Percentiles rank a stretch among this genome's conserved stretches.
phyloP scores from a whole-genome alignment of 2,797 vertebrate species.

The Chrysocyon brachyurus region DNA sequence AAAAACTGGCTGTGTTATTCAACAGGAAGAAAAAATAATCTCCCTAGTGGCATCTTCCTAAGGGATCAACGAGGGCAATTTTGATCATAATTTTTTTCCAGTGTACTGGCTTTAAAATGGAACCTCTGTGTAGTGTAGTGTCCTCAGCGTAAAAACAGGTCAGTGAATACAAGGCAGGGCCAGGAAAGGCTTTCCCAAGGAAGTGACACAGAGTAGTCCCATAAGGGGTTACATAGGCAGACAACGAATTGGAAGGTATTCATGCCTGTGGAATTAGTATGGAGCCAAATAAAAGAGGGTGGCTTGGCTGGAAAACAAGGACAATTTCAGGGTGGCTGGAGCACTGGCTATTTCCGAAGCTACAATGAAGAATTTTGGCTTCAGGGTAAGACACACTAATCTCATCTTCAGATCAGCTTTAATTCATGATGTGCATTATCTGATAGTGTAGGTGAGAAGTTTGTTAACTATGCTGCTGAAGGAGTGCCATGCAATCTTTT shows the following conservation, averaged over 20 bases:
- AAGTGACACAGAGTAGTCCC: neutral
- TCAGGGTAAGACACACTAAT: neutral
- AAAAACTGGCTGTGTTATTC: neutral
- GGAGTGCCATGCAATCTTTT: neutral
- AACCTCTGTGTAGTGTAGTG: neutral
- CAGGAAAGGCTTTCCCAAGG: slow-evolving; percentile 26
- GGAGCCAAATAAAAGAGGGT: neutral
- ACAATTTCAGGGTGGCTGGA: slow-evolving; percentile 10
- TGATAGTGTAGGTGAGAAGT: neutral
- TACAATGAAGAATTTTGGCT: slow-evolving; percentile 1
- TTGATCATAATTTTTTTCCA: neutral
- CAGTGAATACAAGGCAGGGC: neutral
- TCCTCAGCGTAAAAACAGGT: neutral
- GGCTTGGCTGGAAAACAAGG: neutral
- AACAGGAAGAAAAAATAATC: slow-evolving; percentile 25
- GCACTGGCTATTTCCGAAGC: neutral
- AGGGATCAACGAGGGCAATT: slow-evolving; percentile 17
- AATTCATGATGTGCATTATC: neutral
- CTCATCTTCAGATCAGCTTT: slow-evolving; percentile 4
- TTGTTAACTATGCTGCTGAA: neutral
- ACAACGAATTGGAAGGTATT: neutral
- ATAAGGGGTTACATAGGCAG: neutral
- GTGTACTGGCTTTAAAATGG: neutral
- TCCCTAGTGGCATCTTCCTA: neutral
- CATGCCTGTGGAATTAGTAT: neutral